Percentiles rank a stretch among this genome's conserved stretches.
Conservation (phyloP, 2,797 vertebrate species). For the Acanthurus leucopareius region DNA sequence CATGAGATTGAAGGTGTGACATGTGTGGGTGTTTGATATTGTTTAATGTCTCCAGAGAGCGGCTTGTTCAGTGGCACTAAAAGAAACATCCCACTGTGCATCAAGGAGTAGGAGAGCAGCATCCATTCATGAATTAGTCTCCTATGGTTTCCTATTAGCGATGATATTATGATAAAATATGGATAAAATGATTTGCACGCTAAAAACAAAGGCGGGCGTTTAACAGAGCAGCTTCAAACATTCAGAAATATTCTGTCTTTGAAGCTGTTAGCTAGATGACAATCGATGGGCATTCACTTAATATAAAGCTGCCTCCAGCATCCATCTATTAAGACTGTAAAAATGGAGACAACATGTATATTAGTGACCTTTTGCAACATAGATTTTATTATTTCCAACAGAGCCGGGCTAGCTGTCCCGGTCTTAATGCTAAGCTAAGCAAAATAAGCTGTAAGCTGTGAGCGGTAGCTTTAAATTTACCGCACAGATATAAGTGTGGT, state of each 20-base stretch:
- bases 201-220: too few relatives aligned
- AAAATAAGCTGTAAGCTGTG: neutral
- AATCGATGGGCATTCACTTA: neutral
- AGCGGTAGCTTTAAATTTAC: neutral
- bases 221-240: neutral
- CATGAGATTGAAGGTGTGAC: conserved; percentile 21
- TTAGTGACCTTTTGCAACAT: neutral
- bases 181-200: neutral
- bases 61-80: neutral
- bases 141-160: neutral
- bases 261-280: neutral
- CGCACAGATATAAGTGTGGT: neutral
- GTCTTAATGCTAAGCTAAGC: conserved; percentile 4
- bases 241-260: neutral
- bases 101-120: conserved; percentile 3
- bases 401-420: too few relatives aligned
- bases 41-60: conserved; percentile 40
- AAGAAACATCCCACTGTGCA: conserved; percentile 5
- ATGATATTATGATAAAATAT: neutral
- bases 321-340: neutral
- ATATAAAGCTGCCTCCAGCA: neutral
- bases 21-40: conserved; percentile 27
- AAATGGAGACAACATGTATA: neutral
- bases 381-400: neutral
- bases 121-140: conserved; percentile 1